A percentile compares a stretch with the other conserved stretches of the same genome.
Evolutionary conservation across 2,888 invertebrate species (phyloP).

Genomic region (Eulithis testata): DNA sequence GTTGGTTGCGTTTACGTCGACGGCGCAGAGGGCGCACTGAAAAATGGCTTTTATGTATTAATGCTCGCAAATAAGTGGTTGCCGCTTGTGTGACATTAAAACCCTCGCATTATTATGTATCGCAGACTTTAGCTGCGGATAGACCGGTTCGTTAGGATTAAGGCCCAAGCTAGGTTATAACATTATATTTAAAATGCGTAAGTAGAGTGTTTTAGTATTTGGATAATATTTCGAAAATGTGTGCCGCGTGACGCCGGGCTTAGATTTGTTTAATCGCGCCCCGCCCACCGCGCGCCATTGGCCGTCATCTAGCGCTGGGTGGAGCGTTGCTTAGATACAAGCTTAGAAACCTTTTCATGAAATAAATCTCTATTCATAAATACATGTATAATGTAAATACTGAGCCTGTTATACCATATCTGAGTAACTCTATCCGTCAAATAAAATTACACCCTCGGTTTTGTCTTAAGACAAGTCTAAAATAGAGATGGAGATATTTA

Average conservation of each 20-base stretch:
- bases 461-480: too few species aligned
- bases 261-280: constrained; percentile 70
- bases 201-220: constrained; percentile 23
- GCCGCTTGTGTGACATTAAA: constrained; percentile 69
- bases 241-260: constrained; percentile 48
- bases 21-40: constrained; percentile 69
- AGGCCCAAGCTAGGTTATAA: constrained; percentile 23
- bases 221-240: constrained; percentile 36
- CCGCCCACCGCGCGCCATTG: constrained; percentile 77
- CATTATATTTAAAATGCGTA: constrained; percentile 23
- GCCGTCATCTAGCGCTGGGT: constrained; percentile 71
- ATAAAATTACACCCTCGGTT: too few species aligned
- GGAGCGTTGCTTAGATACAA: constrained; percentile 77
- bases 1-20: constrained; percentile 69
- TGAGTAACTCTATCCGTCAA: too few species aligned
- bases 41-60: constrained; percentile 78
- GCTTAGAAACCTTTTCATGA: constrained; percentile 71
- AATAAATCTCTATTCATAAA: constrained; percentile 45
- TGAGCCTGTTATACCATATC: too few species aligned
- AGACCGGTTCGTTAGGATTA: constrained; percentile 49
- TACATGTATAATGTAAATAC: neutral
- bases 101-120: constrained; percentile 59
- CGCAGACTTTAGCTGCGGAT: constrained; percentile 56
- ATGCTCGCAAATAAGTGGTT: constrained; percentile 79
- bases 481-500: too few species aligned